Base-by-base conservation (phyloP, 2,113 vertebrate genomes). In the Irena cyanogastra region DNA sequence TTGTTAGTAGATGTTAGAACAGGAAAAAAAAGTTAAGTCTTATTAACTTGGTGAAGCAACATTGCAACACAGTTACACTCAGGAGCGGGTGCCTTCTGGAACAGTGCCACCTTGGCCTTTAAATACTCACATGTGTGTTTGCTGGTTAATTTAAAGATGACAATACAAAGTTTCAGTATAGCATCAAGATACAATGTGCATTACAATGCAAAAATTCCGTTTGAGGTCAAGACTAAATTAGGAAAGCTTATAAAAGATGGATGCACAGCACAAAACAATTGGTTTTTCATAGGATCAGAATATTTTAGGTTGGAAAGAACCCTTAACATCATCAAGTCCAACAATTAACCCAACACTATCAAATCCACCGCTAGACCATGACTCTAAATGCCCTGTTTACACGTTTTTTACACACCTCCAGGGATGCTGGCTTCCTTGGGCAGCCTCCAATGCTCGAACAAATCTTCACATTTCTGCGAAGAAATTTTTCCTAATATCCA, bases 281-380 rank as follows among this genome's bases (percentile, higher is more conserved):
- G 13, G 19, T 6, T 49, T 75, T 75, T 75, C 18, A 16, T 19
- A 53, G 27, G 74, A 37, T 24, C 22, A 15, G 57, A 31, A 68
- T 45, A 0, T 9, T 65, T 89, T 74, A 27, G 3, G 4, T 78
- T 41, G 16, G 31, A 74, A 90, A 80, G 65, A 44, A 56, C n/a
- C 11, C 8, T 65, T 74, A n/a, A 60, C 4, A 21, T n/a, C 0
- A 0, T 19, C 2, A 2, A 39, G 16, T 74, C n/a, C 41, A 64
- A 53, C 17, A 26, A 28, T 18, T 72, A 49, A 80, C 11, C 37
- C 50, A 37, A 17, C 10, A 6, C 39, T 41, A 13, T 16, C 22
- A 63, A 79, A 70, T 23, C 42, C 28, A 49, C 26, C 23, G 26
- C 35, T 50, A 39, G 72, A 59, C 26, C 3, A 11, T 26, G 16